A percentile compares a stretch with the other conserved stretches of the same genome.
These are phyloP conservation scores for Anagyrus pseudococci DNA, from an alignment of 2,888 invertebrate species.

Conservation along the genomic window DNA sequence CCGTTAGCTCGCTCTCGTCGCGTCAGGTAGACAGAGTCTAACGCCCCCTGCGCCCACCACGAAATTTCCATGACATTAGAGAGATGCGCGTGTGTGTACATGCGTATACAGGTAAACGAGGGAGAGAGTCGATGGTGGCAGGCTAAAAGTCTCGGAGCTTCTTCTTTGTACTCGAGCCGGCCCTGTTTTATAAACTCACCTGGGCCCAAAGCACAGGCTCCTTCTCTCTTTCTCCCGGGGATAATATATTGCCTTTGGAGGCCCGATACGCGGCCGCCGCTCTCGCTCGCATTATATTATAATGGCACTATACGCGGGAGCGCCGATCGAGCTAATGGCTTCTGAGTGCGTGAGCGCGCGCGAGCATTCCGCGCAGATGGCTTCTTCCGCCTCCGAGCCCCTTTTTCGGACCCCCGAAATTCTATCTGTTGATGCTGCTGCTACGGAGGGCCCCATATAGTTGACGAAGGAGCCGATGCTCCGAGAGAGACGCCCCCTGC, in stretches of 20 bases:
- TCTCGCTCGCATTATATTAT: constrained; percentile 49
- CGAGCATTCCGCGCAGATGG: constrained; percentile 47
- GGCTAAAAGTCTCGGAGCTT: constrained; percentile 51
- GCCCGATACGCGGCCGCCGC: no score
- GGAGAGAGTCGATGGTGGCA: no score
- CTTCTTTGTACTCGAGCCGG: no score
- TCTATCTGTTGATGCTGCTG: constrained; percentile 32
- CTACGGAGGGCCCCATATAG: neutral
- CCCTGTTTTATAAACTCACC: no score
- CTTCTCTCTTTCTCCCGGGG: no score
- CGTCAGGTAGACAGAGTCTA: neutral
- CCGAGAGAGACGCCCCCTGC: neutral
- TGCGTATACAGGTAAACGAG: constrained; percentile 2
- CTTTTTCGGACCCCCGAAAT: constrained; percentile 35
- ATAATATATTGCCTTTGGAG: no score
- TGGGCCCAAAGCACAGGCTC: constrained; percentile 43
- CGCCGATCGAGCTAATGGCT: constrained; percentile 48
- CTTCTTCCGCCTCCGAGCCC: constrained; percentile 46
- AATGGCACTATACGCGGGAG: constrained; percentile 42
- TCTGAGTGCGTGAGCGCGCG: constrained; percentile 30
- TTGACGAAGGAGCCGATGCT: neutral
- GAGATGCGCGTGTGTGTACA: constrained; percentile 27
- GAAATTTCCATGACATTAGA: constrained; percentile 49
- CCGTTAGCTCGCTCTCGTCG: no score
- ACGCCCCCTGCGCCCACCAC: constrained; percentile 15